Evolutionary conservation across 2,113 vertebrate genomes (phyloP), one percentile per base, ranked within the genome.

Genomic region (Eulemur rufifrons): DNA sequence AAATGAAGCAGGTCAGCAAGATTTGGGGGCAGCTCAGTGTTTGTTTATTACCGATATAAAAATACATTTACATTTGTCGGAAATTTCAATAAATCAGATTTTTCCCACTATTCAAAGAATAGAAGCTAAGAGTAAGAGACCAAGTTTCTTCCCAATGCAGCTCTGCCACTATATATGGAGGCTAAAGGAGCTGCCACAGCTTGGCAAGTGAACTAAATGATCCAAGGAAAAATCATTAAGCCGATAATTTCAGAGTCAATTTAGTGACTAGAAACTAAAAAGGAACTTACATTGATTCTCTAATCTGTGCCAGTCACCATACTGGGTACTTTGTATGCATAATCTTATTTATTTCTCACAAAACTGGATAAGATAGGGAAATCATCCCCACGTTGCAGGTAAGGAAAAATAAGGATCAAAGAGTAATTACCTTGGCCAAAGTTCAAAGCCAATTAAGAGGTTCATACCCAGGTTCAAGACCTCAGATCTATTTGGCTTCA

Each of bases 181-280:
- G 39, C 73, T 94, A 54, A 92, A 94, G 39, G 42, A 64, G 23
- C 34, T n/a, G 56, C 39, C 88, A 52, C 34, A 86, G 85, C 52
- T 91, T 80, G 50, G 27, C 69, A 20, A 78, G 27, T 83, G 37
- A 42, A 47, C 66, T 95, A 56, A 95, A 95, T 83, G 88, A 83
- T 66, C 66, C 85, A 95, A 88, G 77, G 71, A 93, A 96, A 95
- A 92, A 29, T 80, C 71, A 91, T 94, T 91, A 78, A n/a, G 39
- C 76, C 95, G 61, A 77, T 92, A 39, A 97, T 45, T 94, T 96
- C 90, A 94, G 68, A 91, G 82, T 89, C 45, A 93, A 88, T 78
- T 94, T 92, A 97, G 37, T 88, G 39, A 97, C 45, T 87, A 74
- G 77, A 95, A 95, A 90, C 69, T 94, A 89, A 94, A 76, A 88